phyloP scores from a whole-genome alignment of 2,113 vertebrate genomes.

The Pteruthius melanotis region DNA sequence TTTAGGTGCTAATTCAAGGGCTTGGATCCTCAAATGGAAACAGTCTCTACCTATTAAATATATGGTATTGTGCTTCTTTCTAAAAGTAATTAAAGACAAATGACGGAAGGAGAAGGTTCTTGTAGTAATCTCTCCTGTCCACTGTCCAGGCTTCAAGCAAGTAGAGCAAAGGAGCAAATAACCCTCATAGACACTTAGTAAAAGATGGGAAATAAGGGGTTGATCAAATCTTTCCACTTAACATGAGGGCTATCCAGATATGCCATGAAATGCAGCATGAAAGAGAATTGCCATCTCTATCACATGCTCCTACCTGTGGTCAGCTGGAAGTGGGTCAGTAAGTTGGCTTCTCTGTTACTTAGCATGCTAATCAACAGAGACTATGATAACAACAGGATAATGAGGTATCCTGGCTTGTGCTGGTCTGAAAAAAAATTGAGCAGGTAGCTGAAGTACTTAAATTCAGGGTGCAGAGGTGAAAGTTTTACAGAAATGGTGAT shows the following conservation, averaged over 20 bases:
- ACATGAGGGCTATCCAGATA: background rate
- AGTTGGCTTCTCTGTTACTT: background rate
- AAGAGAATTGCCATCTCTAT: background rate
- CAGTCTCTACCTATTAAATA: background rate
- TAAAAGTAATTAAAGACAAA: background rate
- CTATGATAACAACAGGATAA: background rate
- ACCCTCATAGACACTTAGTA: background rate
- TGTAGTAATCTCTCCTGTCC: background rate
- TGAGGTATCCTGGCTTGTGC: background rate
- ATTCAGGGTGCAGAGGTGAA: background rate
- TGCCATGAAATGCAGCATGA: background rate
- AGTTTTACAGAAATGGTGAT: conserved; percentile 14
- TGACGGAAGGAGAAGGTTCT: background rate
- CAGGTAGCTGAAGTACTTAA: background rate
- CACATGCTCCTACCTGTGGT: background rate
- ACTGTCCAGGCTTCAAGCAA: background rate
- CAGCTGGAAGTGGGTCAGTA: background rate
- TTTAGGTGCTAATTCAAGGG: background rate
- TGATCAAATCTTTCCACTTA: background rate
- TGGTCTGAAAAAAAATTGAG: background rate
- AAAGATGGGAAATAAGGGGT: background rate
- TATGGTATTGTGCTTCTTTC: background rate
- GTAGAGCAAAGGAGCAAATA: background rate
- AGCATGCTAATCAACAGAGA: background rate
- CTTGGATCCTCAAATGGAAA: background rate